phyloP scores from a whole-genome alignment of 2,797 vertebrate genomes.

The Apogon hyalosoma region DNA sequence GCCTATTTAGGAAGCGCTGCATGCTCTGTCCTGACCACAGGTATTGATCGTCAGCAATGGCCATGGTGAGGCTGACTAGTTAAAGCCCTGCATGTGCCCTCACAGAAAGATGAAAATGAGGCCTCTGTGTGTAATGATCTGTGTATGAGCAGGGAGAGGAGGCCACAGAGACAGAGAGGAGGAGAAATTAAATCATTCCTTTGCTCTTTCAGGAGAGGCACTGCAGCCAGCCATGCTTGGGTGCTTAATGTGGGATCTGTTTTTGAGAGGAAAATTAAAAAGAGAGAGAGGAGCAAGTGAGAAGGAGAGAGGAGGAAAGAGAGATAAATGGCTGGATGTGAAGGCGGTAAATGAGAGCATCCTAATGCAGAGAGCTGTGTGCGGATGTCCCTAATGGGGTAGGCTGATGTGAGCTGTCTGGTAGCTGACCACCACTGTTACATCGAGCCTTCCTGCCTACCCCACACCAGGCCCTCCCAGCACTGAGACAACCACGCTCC shows the following conservation, averaged over 20 bases:
- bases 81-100: constrained; percentile 80
- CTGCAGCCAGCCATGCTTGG: constrained; percentile 74
- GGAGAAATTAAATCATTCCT: constrained; percentile 83
- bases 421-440: constrained; percentile 67
- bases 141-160: constrained; percentile 81
- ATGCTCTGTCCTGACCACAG: constrained; percentile 79
- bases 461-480: constrained; percentile 66
- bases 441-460: constrained; percentile 46
- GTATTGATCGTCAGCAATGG: constrained; percentile 82
- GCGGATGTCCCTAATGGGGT: constrained; percentile 79
- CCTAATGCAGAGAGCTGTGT: constrained; percentile 76
- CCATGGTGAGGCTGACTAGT: constrained; percentile 76
- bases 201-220: constrained; percentile 77
- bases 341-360: constrained; percentile 82
- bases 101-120: constrained; percentile 84
- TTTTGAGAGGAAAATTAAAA: constrained; percentile 83
- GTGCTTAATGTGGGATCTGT: constrained; percentile 80
- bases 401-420: constrained; percentile 75
- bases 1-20: constrained; percentile 81
- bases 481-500: constrained; percentile 43
- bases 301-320: constrained; percentile 53
- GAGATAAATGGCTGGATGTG: constrained; percentile 79
- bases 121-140: constrained; percentile 87
- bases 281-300: constrained; percentile 59
- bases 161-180: constrained; percentile 77